Evolutionary conservation across 2,113 vertebrate species (phyloP).

Genomic region (Empidonax traillii): DNA sequence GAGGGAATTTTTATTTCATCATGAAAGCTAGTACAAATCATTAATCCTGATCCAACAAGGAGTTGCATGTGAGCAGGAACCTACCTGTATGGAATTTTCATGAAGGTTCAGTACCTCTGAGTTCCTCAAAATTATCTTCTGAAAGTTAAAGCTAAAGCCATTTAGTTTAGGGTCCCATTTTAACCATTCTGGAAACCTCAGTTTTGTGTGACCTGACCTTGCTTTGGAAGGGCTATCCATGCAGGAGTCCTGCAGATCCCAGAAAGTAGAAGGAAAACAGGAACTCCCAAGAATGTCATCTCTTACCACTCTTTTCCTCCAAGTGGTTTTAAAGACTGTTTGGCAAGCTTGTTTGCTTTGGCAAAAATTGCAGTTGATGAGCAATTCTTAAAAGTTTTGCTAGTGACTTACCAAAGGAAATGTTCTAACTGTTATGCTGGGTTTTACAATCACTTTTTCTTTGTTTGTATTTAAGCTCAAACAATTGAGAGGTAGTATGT

Average conservation of each 20-base stretch:
- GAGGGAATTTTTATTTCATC: background rate
- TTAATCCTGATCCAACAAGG: background rate
- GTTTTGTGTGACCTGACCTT: background rate
- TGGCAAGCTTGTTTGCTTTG: background rate
- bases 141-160: background rate
- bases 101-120: background rate
- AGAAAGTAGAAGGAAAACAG: background rate
- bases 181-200: background rate
- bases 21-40: background rate
- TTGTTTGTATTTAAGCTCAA: background rate
- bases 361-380: background rate
- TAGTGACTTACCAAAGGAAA: background rate
- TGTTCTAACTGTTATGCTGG: accelerated
- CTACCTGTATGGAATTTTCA: background rate
- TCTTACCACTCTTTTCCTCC: accelerated
- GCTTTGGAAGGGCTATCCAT: background rate
- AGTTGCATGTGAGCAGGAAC: background rate
- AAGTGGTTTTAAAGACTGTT: background rate
- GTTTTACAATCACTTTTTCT: background rate
- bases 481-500: background rate
- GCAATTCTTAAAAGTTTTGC: background rate
- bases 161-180: background rate
- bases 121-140: background rate
- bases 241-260: background rate
- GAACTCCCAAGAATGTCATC: background rate